Evolutionary conservation across 2,888 invertebrate species (phyloP), one percentile per base, ranked within the genome.

Genomic region (Lathronympha strigana): DNA sequence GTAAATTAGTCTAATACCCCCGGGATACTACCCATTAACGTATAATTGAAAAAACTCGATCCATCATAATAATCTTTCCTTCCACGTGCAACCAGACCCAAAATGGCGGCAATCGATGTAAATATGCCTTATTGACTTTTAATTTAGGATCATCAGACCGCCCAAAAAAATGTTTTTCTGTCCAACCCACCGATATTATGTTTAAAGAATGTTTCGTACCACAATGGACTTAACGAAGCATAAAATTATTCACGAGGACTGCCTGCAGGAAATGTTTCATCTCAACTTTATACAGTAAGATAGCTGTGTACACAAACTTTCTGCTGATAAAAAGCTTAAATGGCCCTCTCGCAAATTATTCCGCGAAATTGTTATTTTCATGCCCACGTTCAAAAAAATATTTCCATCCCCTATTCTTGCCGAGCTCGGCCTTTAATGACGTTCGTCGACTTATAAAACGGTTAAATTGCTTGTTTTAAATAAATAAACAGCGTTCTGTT

Each of bases 271-370:
- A 88, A 87, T 82, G 82, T 83, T 81, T 81, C 79, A 81, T 84
- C 83, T 78, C 78, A 73, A 77, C 74, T 82, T 79, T 77, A 80
- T 83, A 76, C 67, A 79, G 84, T 82, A 79, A 87, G 87, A 87
- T 88, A 84, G 84, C 88, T 89, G 87, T 81, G 79, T 85, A 90
- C 79, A 89, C 87, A 87, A 87, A 86, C 83, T 84, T 86, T 77
- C 73, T 76, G 73, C 83, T 86, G 90, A 90, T 89, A 90, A 90
- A 89, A 89, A 87, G 87, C 88, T 87, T 81, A 87, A 88, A 87
- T 86, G 87, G 84, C 83, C 83, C 76, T 78, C 82, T 84, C 79
- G 79, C 82, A 87, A 90, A 90, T 89, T 88, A 88, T 88, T 82
- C 85, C 75, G 73, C 76, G 76, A 83, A 87, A 87, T 88, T 89